Evolutionary conservation across 2,113 vertebrate genomes (phyloP).

Genomic region (Grus americana): DNA sequence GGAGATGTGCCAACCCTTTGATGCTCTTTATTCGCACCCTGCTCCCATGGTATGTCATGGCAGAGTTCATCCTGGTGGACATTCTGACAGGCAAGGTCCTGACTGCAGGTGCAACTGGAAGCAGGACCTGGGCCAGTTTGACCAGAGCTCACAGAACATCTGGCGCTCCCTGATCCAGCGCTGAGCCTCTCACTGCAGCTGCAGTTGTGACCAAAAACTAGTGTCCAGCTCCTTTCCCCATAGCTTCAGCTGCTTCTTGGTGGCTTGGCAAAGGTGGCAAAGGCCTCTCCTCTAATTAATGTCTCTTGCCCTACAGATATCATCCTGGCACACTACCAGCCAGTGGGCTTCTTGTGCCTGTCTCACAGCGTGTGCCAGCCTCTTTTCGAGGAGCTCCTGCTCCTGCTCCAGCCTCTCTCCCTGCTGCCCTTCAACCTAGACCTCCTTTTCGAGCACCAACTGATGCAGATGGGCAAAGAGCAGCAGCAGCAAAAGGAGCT

Average conservation of each 20-base stretch:
- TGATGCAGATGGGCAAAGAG: conserved; percentile 87
- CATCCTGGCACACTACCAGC: conserved; percentile 88
- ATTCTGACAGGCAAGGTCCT: background rate
- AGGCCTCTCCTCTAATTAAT: background rate
- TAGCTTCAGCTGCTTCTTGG: background rate
- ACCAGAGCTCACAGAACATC: background rate
- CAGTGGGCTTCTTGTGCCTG: conserved; percentile 89
- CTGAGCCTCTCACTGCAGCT: background rate
- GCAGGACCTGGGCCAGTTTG: background rate
- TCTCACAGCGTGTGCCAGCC: conserved; percentile 85
- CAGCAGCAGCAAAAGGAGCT: conserved; percentile 91
- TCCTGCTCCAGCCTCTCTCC: conserved; percentile 93
- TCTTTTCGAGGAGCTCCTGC: conserved; percentile 91
- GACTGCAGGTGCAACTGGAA: background rate
- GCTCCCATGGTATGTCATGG: background rate
- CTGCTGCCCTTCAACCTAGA: conserved; percentile 95
- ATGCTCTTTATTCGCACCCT: background rate
- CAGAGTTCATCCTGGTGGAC: background rate
- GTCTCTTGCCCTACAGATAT: conserved; percentile 79
- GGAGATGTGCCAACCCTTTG: background rate
- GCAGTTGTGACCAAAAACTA: background rate
- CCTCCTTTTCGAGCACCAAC: conserved; percentile 89
- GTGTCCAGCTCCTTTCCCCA: background rate
- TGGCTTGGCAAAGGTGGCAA: background rate
- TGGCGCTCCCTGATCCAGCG: background rate